phyloP scores from a whole-genome alignment of 1,140 invertebrate species.

The Diachasma alloeum region DNA sequence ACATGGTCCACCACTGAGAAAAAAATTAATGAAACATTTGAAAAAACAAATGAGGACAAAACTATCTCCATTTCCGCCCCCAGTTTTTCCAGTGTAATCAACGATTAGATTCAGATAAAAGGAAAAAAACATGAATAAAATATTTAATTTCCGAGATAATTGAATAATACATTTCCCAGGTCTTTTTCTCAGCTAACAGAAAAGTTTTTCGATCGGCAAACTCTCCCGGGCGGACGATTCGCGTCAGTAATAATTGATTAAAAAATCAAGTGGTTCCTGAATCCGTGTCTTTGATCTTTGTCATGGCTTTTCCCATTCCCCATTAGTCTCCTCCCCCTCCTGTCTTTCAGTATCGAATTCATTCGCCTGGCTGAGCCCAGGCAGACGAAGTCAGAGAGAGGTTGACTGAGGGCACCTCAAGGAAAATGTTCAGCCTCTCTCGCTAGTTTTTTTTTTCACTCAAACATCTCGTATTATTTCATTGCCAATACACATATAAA shows the following conservation, averaged over 20 bases:
- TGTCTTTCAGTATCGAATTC: constrained; percentile 43
- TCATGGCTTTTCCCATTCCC: constrained; percentile 15
- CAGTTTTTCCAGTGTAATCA: too few relatives aligned
- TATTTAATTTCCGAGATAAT: constrained; percentile 5
- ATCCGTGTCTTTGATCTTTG: constrained; percentile 46
- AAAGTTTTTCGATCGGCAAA: not conserved
- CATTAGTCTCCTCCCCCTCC: not conserved
- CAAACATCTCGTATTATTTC: not conserved
- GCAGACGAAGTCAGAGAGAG: constrained; percentile 18
- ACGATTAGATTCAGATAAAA: too few relatives aligned
- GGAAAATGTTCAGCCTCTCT: not conserved
- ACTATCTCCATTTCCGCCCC: too few relatives aligned
- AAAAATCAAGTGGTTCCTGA: constrained; percentile 48
- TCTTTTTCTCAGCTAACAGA: not conserved
- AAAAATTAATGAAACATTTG: too few relatives aligned
- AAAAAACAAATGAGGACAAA: too few relatives aligned
- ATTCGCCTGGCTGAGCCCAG: constrained; percentile 38
- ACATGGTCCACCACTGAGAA: too few relatives aligned
- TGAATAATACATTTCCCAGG: not conserved
- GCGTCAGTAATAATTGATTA: constrained; percentile 46
- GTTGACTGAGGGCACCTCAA: not conserved
- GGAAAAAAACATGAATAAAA: constrained; percentile 10
- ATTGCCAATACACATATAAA: not conserved
- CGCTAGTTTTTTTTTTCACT: not conserved
- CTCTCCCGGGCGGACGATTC: not conserved